Conservation (phyloP, 1,140 invertebrate genomes). For the Trigoniulus corallinus region DNA sequence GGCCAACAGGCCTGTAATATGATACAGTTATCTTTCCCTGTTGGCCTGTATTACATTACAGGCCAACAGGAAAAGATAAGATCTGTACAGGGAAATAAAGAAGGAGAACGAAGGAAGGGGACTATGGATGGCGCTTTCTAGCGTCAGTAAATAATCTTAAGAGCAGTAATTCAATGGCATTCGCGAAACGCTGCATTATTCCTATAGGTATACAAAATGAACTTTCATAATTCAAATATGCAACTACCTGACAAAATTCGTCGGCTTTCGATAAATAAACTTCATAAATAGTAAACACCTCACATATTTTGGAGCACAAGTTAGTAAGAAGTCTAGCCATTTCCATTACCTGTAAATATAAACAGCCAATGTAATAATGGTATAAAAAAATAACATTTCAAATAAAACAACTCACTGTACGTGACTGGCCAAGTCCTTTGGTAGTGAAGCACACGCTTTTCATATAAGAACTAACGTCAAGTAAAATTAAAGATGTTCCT, state of each 20-base stretch:
- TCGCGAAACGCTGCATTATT: too few species aligned
- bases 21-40: too few species aligned
- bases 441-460: constrained; percentile 18
- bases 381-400: neutral
- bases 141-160: too few species aligned
- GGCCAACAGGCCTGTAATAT: too few species aligned
- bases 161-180: too few species aligned
- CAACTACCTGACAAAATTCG: neutral
- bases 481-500: constrained; percentile 26
- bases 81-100: too few species aligned
- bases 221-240: too few species aligned
- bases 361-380: neutral
- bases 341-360: constrained; percentile 20
- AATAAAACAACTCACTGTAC: constrained; percentile 16
- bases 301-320: constrained; percentile 32
- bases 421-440: constrained; percentile 23
- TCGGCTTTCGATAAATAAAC: neutral
- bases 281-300: constrained; percentile 22
- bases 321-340: constrained; percentile 25
- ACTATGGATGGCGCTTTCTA: too few species aligned
- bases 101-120: too few species aligned
- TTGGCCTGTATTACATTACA: too few species aligned
- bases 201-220: too few species aligned
- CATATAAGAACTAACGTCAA: constrained; percentile 19
- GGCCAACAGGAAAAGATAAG: too few species aligned